Base-by-base conservation (phyloP, 2,888 invertebrate genomes). In the Orthosia cruda region DNA sequence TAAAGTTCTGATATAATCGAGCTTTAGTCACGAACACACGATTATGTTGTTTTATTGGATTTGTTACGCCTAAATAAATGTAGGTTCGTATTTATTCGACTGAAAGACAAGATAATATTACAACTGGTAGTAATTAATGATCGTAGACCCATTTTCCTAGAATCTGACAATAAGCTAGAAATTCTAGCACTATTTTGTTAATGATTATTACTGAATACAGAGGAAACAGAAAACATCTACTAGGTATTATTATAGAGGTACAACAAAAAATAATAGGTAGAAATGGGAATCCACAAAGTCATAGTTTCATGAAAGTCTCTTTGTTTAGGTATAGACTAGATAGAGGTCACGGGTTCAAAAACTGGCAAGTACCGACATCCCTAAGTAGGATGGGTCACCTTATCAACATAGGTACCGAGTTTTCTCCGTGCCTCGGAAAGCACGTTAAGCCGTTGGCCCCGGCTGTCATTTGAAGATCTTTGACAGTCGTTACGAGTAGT, bases 1-100 rank as follows among this genome's bases (percentile, higher is more conserved):
- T 73, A 65, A 64, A 68, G 12, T 64, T 57, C 68, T 61, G 84
- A 55, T 49, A 47, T 61, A 62, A 73, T 75, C 57, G 20, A n/a
- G 58, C 32, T 61, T 70, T 65, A 23, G 72, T 65, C 80, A 73
- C 71, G 73, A 71, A 74, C 77, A 16, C 58, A 26, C 16, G 32
- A 66, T 65, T 67, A 74, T 52, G 1, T 58, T 47, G 50, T 55
- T 79, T 71, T 75, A 71, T 68, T 26, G 32, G 49, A 16, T 47
- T 45, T 54, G 52, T 70, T 78, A 5, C 45, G 23, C 15, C 18
- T 54, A 11, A 26, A 62, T 69, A 13, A 50, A 54, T 45, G 9
- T n/a, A 40, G 47, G 4, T 23, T 47, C n/a, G 4, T n/a, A 68
- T 50, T 61, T 40, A 69, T 52, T 64, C 3, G n/a, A 57, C 20